phyloP scores from a whole-genome alignment of 2,113 vertebrate genomes.

The Narcine bancroftii region DNA sequence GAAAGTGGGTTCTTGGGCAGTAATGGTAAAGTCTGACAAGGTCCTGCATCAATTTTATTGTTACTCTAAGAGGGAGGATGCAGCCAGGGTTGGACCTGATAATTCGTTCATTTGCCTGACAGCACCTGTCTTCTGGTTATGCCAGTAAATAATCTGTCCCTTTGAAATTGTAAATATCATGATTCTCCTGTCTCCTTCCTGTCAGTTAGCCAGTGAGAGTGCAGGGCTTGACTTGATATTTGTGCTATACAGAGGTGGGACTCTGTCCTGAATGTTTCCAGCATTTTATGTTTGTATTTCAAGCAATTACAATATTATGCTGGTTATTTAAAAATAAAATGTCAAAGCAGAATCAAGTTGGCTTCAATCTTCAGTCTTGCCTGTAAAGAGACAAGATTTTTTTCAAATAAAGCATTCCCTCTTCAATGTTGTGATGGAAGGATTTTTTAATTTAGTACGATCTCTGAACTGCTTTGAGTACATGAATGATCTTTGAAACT shows the following conservation, averaged over 20 bases:
- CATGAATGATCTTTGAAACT: neutral
- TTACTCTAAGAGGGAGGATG: neutral
- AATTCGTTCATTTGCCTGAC: neutral
- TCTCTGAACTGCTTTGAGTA: neutral
- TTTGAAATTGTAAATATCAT: neutral
- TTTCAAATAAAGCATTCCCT: no score
- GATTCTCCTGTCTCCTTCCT: neutral
- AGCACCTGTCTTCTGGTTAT: neutral
- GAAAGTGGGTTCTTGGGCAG: neutral
- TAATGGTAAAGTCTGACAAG: neutral
- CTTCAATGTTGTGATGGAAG: no score
- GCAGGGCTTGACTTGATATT: neutral
- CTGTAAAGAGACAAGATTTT: neutral
- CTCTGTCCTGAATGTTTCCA: neutral
- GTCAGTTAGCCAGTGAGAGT: neutral
- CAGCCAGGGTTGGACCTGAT: neutral
- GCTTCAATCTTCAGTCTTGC: neutral
- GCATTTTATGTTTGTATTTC: neutral
- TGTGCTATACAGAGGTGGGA: no score
- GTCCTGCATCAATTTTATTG: neutral
- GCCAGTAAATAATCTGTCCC: neutral
- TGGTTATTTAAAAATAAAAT: neutral
- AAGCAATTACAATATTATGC: neutral
- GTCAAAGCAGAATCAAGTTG: neutral
- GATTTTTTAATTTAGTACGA: no score